These are phyloP conservation scores for Hemicordylus capensis DNA, from an alignment of 2,113 vertebrate genomes.

Conservation along the genomic window DNA sequence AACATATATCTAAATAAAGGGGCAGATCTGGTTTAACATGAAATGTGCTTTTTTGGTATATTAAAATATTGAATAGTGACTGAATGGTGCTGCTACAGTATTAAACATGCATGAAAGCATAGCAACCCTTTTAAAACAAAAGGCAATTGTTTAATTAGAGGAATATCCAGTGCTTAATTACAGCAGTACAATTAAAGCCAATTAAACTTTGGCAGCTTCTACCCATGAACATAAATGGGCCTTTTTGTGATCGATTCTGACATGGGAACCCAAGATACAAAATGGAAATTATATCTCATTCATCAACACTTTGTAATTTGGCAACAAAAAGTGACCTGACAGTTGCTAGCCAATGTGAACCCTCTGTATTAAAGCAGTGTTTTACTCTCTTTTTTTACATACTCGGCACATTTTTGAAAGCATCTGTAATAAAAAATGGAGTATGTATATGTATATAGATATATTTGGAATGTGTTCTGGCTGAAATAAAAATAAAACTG, in stretches of 20 bases:
- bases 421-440: background rate
- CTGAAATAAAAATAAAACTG: background rate
- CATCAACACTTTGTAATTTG: background rate
- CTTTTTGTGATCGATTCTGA: background rate
- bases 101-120: background rate
- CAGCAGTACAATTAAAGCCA: background rate
- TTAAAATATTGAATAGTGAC: background rate
- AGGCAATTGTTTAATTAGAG: slow-evolving; percentile 9
- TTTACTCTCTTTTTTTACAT: background rate
- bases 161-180: background rate
- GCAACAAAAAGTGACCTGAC: background rate
- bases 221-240: accelerated
- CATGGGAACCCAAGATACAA: background rate
- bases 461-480: background rate
- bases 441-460: accelerated
- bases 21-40: accelerated
- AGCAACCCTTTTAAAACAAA: background rate
- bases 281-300: background rate
- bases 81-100: background rate
- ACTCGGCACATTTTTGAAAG: background rate
- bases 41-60: background rate
- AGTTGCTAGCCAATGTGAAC: background rate
- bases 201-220: background rate
- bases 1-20: background rate
- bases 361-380: background rate